A percentile compares a stretch with the other conserved stretches of the same genome.
phyloP scores from a whole-genome alignment of 1,140 invertebrate species.

The Brachionus rubens region DNA sequence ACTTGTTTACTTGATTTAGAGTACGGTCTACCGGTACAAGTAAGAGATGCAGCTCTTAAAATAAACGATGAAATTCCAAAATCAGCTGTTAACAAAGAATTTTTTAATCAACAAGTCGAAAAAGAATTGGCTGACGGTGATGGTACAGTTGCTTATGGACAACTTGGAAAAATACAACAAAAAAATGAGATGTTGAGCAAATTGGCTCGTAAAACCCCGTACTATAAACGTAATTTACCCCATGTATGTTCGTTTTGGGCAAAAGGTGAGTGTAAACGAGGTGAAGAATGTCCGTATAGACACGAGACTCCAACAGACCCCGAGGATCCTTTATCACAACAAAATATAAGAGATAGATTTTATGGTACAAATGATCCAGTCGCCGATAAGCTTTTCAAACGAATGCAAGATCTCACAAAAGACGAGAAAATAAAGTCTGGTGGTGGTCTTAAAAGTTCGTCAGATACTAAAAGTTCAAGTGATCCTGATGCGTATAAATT shows the following conservation, averaged over 20 bases:
- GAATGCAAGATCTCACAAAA: conserved; percentile 85
- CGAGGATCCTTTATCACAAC: conserved; percentile 95
- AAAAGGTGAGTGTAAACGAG: conserved; percentile 96
- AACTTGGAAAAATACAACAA: conserved; percentile 59
- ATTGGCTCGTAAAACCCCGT: conserved; percentile 90
- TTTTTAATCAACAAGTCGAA: conserved; percentile 78
- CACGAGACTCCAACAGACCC: conserved; percentile 99
- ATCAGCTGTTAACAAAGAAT: conserved; percentile 98
- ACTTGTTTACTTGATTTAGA: conserved; percentile 96
- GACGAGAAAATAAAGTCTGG: conserved; percentile 67
- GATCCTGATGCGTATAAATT: conserved; percentile 3
- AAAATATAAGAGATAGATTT: conserved; percentile 97
- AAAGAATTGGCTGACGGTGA: conserved; percentile 53
- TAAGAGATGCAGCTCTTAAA: conserved; percentile 89
- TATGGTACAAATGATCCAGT: conserved; percentile 98
- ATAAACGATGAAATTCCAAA: conserved; percentile 90
- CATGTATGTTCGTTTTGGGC: conserved; percentile 99
- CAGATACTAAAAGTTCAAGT: not conserved
- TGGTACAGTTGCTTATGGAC: conserved; percentile 8
- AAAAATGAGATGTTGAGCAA: conserved; percentile 80
- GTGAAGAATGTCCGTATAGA: conserved; percentile 97
- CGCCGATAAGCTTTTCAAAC: conserved; percentile 89
- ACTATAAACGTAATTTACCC: conserved; percentile 95
- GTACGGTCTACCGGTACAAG: conserved; percentile 73
- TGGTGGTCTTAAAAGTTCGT: not conserved